Conservation (phyloP, 2,888 invertebrate genomes). For the Calliphora vomitoria region DNA sequence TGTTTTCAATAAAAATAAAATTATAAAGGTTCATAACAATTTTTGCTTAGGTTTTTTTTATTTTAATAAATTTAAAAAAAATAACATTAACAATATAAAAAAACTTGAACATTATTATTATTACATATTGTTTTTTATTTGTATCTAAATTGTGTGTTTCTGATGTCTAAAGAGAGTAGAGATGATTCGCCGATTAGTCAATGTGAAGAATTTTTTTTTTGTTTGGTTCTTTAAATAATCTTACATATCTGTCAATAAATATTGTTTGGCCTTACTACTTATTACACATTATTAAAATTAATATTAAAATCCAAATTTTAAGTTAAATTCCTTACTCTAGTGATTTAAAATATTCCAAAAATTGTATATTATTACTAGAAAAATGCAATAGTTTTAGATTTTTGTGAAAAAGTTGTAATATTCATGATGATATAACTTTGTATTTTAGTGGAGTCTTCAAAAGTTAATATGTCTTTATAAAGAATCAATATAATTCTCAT, state of each 20-base stretch:
- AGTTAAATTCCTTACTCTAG: too few relatives aligned
- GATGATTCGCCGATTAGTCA: constrained; percentile 60
- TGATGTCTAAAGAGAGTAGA: constrained; percentile 25
- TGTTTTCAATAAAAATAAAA: constrained; percentile 52
- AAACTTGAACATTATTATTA: constrained; percentile 56
- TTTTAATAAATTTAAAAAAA: constrained; percentile 56
- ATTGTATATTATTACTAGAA: too few relatives aligned
- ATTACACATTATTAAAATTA: too few relatives aligned
- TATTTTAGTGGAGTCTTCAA: too few relatives aligned
- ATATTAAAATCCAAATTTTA: too few relatives aligned
- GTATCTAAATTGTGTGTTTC: constrained; percentile 33
- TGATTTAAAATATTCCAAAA: too few relatives aligned
- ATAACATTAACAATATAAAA: constrained; percentile 70
- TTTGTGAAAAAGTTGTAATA: too few relatives aligned
- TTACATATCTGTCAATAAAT: neutral
- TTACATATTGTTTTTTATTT: constrained; percentile 9
- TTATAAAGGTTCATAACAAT: constrained; percentile 64
- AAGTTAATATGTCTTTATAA: too few relatives aligned
- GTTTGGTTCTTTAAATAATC: constrained; percentile 68
- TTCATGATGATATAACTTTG: too few relatives aligned
- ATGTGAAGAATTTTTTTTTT: constrained; percentile 11
- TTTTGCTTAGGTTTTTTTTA: constrained; percentile 31
- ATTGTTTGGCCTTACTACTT: neutral
- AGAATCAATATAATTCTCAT: too few relatives aligned
- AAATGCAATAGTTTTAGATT: too few relatives aligned